Conservation (phyloP, 2,888 invertebrate species). For the Hymenopus coronatus region DNA sequence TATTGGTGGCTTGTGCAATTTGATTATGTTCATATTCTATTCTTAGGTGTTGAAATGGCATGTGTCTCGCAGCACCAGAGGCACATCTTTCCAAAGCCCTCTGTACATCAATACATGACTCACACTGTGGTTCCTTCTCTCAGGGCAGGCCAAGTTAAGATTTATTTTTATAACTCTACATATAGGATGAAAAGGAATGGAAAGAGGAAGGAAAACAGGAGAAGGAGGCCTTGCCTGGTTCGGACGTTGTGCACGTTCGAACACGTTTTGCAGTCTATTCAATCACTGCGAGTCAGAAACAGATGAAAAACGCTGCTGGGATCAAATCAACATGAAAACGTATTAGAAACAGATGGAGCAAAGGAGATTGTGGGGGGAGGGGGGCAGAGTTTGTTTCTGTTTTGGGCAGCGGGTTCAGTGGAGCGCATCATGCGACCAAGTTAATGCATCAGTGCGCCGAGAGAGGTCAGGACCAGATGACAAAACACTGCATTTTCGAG, state of each 20-base stretch:
- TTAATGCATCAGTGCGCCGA: neutral
- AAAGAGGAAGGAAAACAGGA: neutral
- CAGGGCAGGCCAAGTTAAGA: neutral
- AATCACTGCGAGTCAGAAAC: conserved; percentile 1
- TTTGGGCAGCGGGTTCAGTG: neutral
- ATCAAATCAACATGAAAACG: neutral
- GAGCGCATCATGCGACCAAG: neutral
- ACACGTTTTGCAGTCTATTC: neutral
- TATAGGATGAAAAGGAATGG: neutral
- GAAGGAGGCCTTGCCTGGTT: neutral
- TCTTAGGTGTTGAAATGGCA: no score
- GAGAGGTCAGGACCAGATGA: no score
- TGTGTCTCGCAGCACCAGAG: neutral
- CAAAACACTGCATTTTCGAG: no score
- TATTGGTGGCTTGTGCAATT: no score
- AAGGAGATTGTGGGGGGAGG: neutral
- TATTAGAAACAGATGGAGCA: neutral
- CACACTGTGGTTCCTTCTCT: neutral
- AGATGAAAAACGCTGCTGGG: neutral
- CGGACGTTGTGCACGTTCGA: neutral
- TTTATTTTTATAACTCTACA: neutral
- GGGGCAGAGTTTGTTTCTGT: neutral
- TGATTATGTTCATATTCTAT: no score
- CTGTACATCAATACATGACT: neutral
- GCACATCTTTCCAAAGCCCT: neutral